Evolutionary conservation across 2,797 vertebrate genomes (phyloP), one percentile per base, ranked within the genome.

Genomic region (Alcedo quadribrachys): DNA sequence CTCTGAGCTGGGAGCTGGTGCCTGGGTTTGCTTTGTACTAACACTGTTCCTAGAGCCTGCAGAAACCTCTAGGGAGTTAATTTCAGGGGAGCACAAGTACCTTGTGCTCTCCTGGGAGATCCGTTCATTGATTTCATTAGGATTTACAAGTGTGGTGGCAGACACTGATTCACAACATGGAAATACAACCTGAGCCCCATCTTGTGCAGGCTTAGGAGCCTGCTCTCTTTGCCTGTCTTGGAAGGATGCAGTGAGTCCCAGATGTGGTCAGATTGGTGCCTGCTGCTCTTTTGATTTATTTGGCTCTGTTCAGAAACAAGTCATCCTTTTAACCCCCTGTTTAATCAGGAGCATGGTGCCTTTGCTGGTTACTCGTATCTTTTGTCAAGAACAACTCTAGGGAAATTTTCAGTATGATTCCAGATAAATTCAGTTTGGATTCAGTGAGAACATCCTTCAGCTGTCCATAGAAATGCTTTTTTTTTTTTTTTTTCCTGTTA

Each of bases 321-420:
- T 94, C 63, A 75, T 74, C 57, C 69, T 71, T 79, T 51, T 80
- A 58, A 89, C 43, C 71, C 81, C 57, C 83, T 80, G 62, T 79
- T 95, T 30, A 54, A 88, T 78, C 76, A 69, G 90, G 94, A 95
- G 94, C 88, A 67, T 9, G 85, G 93, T 95, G 94, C 93, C 94
- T 96, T 95, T 90, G 93, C 73, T 83, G 92, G 76, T 94, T 74
- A 84, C 76, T 90, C n/a, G 83, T 62, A 80, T 69, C 84, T 82
- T 93, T 89, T 70, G 71, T 95, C 85, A 85, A 85, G 79, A 94
- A 28, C 37, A 87, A 46, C 74, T 67, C 73, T 88, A 90, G 45
- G 32, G 92, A 71, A 73, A n/a, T 18, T 66, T 78, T 73, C 32
- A 16, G 81, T 81, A 61, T 37, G 67, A 57, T 87, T 81, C 74